A percentile compares a stretch with the other conserved stretches of the same genome.
Conservation (phyloP, 2,113 vertebrate genomes). For the Malaclemys terrapin region DNA sequence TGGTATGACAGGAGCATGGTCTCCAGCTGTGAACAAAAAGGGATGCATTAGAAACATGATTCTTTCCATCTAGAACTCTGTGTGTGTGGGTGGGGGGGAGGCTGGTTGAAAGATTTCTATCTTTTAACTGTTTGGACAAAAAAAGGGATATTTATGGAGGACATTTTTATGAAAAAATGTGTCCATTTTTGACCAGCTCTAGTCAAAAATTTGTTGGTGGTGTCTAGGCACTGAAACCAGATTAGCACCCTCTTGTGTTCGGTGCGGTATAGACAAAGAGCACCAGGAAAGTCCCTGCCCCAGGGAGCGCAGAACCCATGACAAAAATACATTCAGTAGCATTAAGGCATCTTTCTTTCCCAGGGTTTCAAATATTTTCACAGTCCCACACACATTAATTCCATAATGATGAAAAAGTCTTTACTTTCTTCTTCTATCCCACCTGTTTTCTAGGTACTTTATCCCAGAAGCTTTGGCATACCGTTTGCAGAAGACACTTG, state of each 20-base stretch:
- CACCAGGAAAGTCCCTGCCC: fast-evolving
- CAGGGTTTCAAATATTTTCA: neutral
- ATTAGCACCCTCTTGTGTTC: fast-evolving
- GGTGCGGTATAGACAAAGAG: fast-evolving
- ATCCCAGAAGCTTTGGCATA: neutral
- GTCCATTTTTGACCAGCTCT: neutral
- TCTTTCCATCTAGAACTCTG: neutral
- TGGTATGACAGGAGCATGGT: neutral
- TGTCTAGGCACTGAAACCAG: neutral
- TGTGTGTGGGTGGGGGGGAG: neutral
- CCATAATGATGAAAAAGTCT: fast-evolving
- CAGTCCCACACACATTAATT: fast-evolving
- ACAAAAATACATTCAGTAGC: neutral
- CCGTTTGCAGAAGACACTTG: neutral
- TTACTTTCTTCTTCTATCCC: neutral
- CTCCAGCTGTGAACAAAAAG: neutral
- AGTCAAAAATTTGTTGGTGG: neutral
- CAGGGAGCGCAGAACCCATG: fast-evolving
- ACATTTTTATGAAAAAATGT: neutral
- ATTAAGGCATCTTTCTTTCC: neutral
- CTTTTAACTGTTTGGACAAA: neutral
- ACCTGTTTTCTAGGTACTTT: fast-evolving
- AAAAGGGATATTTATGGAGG: neutral
- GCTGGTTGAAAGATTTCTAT: neutral
- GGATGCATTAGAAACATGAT: too few species aligned